Percentiles rank a stretch among this genome's conserved stretches.
Evolutionary conservation across 2,797 vertebrate genomes (phyloP).

Genomic region (Podarcis siculus): DNA sequence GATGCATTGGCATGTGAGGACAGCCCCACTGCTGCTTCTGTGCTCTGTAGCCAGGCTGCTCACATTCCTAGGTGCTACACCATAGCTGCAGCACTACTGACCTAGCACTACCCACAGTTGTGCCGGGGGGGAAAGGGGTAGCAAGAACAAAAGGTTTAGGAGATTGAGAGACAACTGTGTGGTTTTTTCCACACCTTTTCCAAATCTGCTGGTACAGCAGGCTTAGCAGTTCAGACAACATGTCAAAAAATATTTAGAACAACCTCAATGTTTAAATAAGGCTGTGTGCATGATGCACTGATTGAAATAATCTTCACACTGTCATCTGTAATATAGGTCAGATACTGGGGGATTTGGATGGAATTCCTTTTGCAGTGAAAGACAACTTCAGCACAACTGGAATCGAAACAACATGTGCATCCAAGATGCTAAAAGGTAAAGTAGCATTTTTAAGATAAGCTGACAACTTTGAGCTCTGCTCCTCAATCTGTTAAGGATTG

Average conservation of each 20-base stretch:
- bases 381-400: constrained; percentile 94
- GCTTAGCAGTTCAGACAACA: not conserved
- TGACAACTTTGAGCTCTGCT: not conserved
- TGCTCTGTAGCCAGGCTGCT: not conserved
- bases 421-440: constrained; percentile 92
- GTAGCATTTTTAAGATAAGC: constrained; percentile 26
- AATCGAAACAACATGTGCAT: constrained; percentile 93
- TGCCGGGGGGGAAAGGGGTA: not conserved
- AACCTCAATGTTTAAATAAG: not conserved
- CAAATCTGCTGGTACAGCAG: not conserved
- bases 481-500: not conserved
- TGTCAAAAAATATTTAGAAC: not conserved
- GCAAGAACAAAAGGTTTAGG: not conserved
- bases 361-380: constrained; percentile 93
- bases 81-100: not conserved
- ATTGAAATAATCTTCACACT: not conserved
- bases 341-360: constrained; percentile 88
- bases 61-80: not conserved
- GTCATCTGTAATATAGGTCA: constrained; percentile 77
- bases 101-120: not conserved
- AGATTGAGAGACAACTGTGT: not conserved
- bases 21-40: no score
- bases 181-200: not conserved
- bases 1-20: no score
- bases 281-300: accelerated